Conservation (phyloP, 2,888 invertebrate genomes). For the Rhaphigaster nebulosa region DNA sequence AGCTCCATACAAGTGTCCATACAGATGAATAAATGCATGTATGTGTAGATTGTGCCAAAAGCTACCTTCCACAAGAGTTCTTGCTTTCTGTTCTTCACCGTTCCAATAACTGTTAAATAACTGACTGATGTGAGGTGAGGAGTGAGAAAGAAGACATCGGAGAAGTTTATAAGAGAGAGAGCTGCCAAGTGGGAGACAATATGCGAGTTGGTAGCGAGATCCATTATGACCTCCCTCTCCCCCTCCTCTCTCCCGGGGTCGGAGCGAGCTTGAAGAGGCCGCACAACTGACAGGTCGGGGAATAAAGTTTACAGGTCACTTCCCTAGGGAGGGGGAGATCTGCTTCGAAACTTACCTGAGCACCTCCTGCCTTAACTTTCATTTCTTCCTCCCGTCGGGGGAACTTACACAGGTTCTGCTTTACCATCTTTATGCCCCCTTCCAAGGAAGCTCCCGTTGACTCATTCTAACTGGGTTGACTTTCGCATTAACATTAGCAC, state of each 20-base stretch:
- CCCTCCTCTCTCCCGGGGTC: background rate
- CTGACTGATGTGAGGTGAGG: background rate
- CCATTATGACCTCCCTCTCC: background rate
- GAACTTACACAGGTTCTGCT: slow-evolving; percentile 7
- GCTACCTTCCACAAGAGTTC: background rate
- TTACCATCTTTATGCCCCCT: background rate
- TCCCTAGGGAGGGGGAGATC: slow-evolving; percentile 9
- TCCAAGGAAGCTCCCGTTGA: background rate
- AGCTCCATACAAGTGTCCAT: too few species aligned
- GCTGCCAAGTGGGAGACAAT: slow-evolving; percentile 39
- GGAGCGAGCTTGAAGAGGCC: background rate
- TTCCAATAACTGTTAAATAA: background rate
- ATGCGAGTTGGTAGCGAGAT: slow-evolving; percentile 22
- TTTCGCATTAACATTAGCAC: background rate
- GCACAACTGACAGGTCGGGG: slow-evolving; percentile 41
- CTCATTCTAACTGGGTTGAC: background rate
- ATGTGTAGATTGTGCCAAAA: background rate
- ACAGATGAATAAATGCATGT: too few species aligned
- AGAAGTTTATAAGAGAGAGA: slow-evolving; percentile 37
- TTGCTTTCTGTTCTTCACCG: background rate
- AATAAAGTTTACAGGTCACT: slow-evolving; percentile 44
- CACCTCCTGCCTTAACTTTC: slow-evolving; percentile 18
- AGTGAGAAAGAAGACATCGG: background rate
- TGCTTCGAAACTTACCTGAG: slow-evolving; percentile 18
- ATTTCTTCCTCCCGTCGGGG: slow-evolving; percentile 7